Percentiles rank a stretch among this genome's conserved stretches.
Evolutionary conservation across 2,888 invertebrate genomes (phyloP).

Genomic region (Rhimphoctona megacephalus): DNA sequence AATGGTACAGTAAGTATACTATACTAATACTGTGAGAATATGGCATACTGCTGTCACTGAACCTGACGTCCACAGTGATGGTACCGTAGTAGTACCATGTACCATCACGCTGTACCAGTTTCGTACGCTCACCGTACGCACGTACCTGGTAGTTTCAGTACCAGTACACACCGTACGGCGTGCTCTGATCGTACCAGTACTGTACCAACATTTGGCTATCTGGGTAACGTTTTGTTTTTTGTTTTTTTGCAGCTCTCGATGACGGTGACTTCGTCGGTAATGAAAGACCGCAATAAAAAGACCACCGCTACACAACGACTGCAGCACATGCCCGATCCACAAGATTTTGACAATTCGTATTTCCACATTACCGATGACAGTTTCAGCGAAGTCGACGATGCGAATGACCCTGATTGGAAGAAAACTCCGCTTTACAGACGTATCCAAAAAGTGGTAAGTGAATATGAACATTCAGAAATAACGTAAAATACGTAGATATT

Average conservation of each 20-base stretch:
- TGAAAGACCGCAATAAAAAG: slow-evolving; percentile 32
- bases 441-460: slow-evolving; percentile 78
- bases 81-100: too few relatives aligned
- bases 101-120: too few relatives aligned
- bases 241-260: slow-evolving; percentile 19
- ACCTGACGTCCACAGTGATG: too few relatives aligned
- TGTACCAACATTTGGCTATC: too few relatives aligned
- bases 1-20: too few relatives aligned
- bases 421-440: slow-evolving; percentile 88
- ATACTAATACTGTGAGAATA: too few relatives aligned
- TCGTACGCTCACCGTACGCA: too few relatives aligned
- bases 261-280: not conserved
- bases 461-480: not conserved
- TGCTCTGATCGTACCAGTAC: too few relatives aligned
- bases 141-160: too few relatives aligned
- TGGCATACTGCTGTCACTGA: too few relatives aligned
- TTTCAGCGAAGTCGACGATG: slow-evolving; percentile 81
- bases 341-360: slow-evolving; percentile 29
- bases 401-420: slow-evolving; percentile 90
- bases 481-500: not conserved
- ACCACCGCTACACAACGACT: not conserved
- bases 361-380: slow-evolving; percentile 74
- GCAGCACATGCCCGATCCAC: not conserved
- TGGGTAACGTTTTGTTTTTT: too few relatives aligned
- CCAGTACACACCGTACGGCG: too few relatives aligned